These are phyloP conservation scores for Drosophila setosimentum DNA, from an alignment of 2,888 invertebrate species.

Conservation along the genomic window DNA sequence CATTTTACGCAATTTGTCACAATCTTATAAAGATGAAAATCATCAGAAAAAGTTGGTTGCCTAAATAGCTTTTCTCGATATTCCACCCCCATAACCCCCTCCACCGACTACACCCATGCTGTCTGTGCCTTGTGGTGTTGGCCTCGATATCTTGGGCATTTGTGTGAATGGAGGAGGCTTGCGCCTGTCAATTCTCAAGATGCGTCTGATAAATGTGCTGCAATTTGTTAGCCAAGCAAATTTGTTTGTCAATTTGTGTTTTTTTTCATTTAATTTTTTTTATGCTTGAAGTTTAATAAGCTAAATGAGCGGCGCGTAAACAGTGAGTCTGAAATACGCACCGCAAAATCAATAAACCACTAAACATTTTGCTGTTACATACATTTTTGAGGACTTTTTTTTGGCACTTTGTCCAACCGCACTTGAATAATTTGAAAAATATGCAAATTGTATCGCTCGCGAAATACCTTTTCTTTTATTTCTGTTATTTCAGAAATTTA, in stretches of 20 bases:
- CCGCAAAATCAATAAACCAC: constrained; percentile 28
- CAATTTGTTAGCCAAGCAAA: constrained; percentile 53
- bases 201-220: constrained; percentile 43
- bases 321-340: constrained; percentile 8
- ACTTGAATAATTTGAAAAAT: constrained; percentile 41
- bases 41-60: neutral
- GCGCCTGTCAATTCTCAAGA: constrained; percentile 51
- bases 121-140: constrained; percentile 4
- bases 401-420: constrained; percentile 27
- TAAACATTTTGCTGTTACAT: constrained; percentile 13
- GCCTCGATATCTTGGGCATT: constrained; percentile 37
- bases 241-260: constrained; percentile 46
- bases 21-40: neutral
- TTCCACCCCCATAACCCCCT: neutral
- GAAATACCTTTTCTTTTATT: constrained; percentile 24
- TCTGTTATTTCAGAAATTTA: constrained; percentile 14
- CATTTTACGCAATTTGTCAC: neutral
- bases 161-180: constrained; percentile 28
- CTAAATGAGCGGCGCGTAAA: constrained; percentile 21
- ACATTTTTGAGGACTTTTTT: neutral
- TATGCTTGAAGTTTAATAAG: constrained; percentile 35
- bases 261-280: neutral
- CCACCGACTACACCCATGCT: neutral
- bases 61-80: neutral
- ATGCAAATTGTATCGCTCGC: constrained; percentile 43